Conservation (phyloP, 1,140 invertebrate species). For the Teleogryllus occipitalis region DNA sequence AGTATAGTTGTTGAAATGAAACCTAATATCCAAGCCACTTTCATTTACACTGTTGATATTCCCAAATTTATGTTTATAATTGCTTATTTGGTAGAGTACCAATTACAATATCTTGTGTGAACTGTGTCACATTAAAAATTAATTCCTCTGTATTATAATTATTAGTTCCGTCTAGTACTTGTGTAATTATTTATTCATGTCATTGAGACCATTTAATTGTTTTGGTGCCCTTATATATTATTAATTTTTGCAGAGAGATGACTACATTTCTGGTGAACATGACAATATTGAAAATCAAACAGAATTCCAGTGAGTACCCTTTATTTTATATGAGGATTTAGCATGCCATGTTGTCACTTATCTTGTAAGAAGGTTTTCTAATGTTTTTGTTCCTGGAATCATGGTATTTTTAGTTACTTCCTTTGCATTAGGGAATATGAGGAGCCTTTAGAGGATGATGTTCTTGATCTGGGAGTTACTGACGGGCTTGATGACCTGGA, state of each 20-base stretch:
- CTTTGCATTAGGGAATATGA: constrained; percentile 13
- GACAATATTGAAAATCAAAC: background rate
- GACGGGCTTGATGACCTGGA: constrained; percentile 19
- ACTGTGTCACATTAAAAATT: too few relatives aligned
- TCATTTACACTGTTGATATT: too few relatives aligned
- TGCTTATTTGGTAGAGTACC: too few relatives aligned
- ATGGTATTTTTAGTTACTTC: background rate
- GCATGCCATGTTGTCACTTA: background rate
- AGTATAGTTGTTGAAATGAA: too few relatives aligned
- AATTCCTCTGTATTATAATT: too few relatives aligned
- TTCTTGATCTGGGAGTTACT: constrained; percentile 16
- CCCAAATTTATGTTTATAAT: too few relatives aligned
- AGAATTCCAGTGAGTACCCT: background rate
- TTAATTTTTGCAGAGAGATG: background rate
- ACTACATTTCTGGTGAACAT: background rate
- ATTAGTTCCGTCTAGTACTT: too few relatives aligned
- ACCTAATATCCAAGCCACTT: too few relatives aligned
- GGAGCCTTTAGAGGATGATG: constrained; percentile 17
- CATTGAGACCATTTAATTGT: too few relatives aligned
- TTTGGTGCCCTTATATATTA: background rate
- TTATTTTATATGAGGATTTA: background rate
- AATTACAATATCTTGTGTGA: too few relatives aligned
- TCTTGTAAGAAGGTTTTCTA: background rate
- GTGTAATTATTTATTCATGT: too few relatives aligned
- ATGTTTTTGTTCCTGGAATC: background rate